These are phyloP conservation scores for Agrochola lychnidis DNA, from an alignment of 2,888 invertebrate species.

Conservation along the genomic window DNA sequence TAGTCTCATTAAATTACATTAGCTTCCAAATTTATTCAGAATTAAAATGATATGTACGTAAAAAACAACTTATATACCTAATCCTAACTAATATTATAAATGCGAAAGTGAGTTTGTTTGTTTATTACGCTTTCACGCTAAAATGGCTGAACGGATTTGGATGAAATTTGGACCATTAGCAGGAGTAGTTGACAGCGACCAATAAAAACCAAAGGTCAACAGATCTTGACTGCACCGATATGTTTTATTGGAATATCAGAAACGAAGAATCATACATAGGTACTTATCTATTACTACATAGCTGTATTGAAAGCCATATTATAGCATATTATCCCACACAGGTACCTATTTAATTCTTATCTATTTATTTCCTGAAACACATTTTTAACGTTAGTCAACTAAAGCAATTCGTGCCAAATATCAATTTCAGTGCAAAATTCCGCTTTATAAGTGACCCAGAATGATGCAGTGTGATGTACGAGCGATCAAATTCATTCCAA, in stretches of 20 bases:
- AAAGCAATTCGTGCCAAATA: constrained; percentile 9
- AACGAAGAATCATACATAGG: neutral
- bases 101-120: too few species aligned
- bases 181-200: too few species aligned
- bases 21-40: too few species aligned
- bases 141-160: too few species aligned
- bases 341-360: neutral
- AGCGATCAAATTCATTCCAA: constrained; percentile 57
- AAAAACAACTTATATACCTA: too few species aligned
- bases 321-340: neutral
- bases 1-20: neutral
- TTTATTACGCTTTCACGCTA: too few species aligned
- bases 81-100: too few species aligned
- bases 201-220: too few species aligned
- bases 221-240: neutral
- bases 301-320: neutral
- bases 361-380: neutral
- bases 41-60: too few species aligned
- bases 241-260: neutral
- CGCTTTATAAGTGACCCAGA: constrained; percentile 21
- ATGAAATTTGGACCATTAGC: too few species aligned
- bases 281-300: neutral
- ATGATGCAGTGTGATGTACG: constrained; percentile 70
- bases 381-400: neutral
- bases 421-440: constrained; percentile 18